Evolutionary conservation across 2,113 vertebrate genomes (phyloP), one percentile per base, ranked within the genome.

Genomic region (Brachypteracias leptosomus): DNA sequence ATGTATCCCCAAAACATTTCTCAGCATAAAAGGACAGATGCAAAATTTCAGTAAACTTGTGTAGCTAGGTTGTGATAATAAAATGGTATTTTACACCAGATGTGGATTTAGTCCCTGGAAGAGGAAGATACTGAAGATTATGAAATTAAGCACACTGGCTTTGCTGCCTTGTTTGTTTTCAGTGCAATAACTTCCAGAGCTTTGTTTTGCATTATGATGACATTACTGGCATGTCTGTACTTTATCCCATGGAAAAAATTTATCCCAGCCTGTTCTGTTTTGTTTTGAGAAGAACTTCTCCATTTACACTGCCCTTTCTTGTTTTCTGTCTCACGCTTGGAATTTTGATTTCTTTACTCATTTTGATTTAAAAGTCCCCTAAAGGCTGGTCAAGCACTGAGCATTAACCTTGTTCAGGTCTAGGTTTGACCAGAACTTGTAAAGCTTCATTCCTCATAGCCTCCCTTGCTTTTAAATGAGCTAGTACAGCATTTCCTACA

Each of bases 121-220:
- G 31, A 81, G 81, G 52, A 93, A 70, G 61, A 68, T 19, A 63
- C 12, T 68, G 29, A 68, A 44, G n/a, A 35, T 72, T 72, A 75
- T 74, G 77, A 86, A 92, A 88, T 38, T 70, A 91, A 94, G n/a
- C 63, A 83, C 26, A 15, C 55, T 82, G 86, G 20, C 54, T 54
- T 95, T 92, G 82, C 71, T 90, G 31, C 20, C 68, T 93, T 79
- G 83, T 85, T 95, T 93, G 67, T 90, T 88, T 92, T 61, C 73
- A 54, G 61, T 57, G 79, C 67, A 87, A 29, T 88, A 93, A 70
- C 78, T 93, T 76, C 40, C 58, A 82, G 74, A 75, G 57, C 33
- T 87, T 96, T 93, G 84, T 95, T 95, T 95, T 91, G 87, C 35
- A 77, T 91, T 92, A 86, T 1, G 44, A 76, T 78, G 75, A 93